Percentiles rank a stretch among this genome's conserved stretches.
Conservation (phyloP, 2,888 invertebrate species). For the Andrena hattorfiana region DNA sequence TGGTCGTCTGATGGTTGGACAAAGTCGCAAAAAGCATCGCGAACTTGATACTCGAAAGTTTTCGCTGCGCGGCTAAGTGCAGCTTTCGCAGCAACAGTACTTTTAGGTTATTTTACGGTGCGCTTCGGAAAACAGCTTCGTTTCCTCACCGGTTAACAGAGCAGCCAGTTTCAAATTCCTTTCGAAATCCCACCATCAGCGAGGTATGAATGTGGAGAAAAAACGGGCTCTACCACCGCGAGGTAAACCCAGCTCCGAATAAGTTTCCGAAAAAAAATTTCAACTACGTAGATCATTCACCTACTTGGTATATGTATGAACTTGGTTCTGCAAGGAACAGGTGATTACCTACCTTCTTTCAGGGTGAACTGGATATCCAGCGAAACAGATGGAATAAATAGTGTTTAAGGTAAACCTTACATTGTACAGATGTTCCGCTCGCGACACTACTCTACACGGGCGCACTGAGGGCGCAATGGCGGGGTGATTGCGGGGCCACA, state of each 20-base stretch:
- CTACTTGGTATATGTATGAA: not conserved
- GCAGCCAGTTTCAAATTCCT: not conserved
- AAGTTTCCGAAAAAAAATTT: constrained; percentile 39
- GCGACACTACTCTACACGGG: too few relatives aligned
- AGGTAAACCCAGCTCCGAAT: not conserved
- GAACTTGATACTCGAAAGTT: not conserved
- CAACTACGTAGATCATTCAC: not conserved
- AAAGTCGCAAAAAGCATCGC: not conserved
- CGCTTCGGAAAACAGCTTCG: not conserved
- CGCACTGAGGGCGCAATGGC: too few relatives aligned
- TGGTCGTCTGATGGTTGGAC: not conserved
- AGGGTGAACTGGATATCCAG: constrained; percentile 6
- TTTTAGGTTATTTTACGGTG: not conserved
- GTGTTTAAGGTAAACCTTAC: too few relatives aligned
- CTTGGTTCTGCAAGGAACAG: constrained; percentile 5
- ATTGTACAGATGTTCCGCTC: too few relatives aligned
- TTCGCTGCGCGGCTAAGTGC: not conserved
- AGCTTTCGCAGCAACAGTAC: not conserved
- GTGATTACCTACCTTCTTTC: constrained; percentile 2
- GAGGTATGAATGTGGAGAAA: constrained; percentile 18
- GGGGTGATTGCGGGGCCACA: too few relatives aligned
- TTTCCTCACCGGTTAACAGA: constrained; percentile 26
- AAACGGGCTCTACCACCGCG: too few relatives aligned
- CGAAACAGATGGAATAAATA: constrained; percentile 42
- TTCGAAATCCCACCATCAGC: constrained; percentile 18